Base-by-base conservation (phyloP, 2,113 vertebrate species). In the human region DNA sequence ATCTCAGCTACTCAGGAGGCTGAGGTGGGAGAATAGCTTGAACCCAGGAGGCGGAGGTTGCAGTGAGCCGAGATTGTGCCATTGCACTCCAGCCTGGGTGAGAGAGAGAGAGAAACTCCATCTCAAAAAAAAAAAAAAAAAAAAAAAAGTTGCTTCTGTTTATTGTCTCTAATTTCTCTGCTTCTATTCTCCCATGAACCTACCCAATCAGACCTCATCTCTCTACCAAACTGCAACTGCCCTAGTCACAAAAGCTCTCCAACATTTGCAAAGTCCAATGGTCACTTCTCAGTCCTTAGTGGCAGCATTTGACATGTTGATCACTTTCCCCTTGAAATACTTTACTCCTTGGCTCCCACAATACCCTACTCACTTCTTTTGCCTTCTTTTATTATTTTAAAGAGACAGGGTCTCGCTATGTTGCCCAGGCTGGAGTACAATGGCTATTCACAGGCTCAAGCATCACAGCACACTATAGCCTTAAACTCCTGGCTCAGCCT, bases 301-400 rank as follows among this genome's bases (percentile, higher is more conserved):
- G 45, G 52, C 38, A 48, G 38, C 52, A 48, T 52, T 79, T 73
- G 48, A 59, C 23, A 50, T 0, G 0, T 14, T n/a, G 18, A 30
- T 80, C 66, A 35, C 48, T 93, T 90, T 76, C 57, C 86, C 7
- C 25, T 72, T 59, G 3, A 70, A 90, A 86, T 50, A 40, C 50
- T 72, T 88, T 82, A 68, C 91, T 82, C 83, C 59, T 83, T 72
- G 78, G 88, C 38, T 89, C n/a, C 92, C n/a, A 64, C 11, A 79
- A 79, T 64, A 55, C 40, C 52, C 43, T 13, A 57, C 22, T 78
- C n/a, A 59, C 18, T 52, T 88, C 38, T 45, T 76, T 32, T 1
- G 30, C 50, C 64, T 81, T 95, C 17, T 50, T 82, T 48, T 43
- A 27, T 75, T 25, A 43, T 75, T 76, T 48, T 78, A 30, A 48